Evolutionary conservation across 2,888 invertebrate genomes (phyloP), one percentile per base, ranked within the genome.

Genomic region (Notodonta ziczac): DNA sequence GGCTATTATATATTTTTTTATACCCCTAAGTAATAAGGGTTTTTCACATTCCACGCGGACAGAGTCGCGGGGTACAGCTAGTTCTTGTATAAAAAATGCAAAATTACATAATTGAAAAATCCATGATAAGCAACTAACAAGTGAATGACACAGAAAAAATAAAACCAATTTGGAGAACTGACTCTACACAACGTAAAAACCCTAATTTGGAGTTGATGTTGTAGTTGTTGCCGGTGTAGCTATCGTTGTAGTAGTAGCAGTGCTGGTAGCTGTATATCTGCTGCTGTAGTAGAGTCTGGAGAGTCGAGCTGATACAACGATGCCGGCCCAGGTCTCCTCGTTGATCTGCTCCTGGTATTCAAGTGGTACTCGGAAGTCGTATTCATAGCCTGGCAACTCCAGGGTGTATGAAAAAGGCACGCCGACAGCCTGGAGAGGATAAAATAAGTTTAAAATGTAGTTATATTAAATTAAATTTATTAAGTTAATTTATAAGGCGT

Each of bases 361-460:
- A 0, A 80, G 78, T 0, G 85, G 85, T 9, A 86, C 84, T 7
- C 52, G 42, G 74, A 87, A 87, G 4, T 39, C 63, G 50, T 73
- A 73, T 0, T 71, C 70, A 59, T 81, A 82, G 5, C 80, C 84
- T 0, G 86, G 87, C 53, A 88, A 73, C 70, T 86, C 87, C 66
- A 86, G 69, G 6, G 85, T 86, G 63, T 80, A 84, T 0, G 87
- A 82, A 56, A 88, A 81, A 0, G 85, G 86, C 5, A 86, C 76
- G 9, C 85, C 83, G 0, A 81, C 64, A 0, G 55, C 5, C 85
- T 86, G 76, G 3, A 61, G 16, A 24, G 0, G 4, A 58, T 52
- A 44, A 52, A 16, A 24, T 24, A 24, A 24, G 24, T 24, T 24
- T 24, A 51, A 12, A 51, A 24, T 16, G n/a, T 32, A 39, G 4